Evolutionary conservation across 2,888 invertebrate genomes (phyloP), one percentile per base, ranked within the genome.

Genomic region (Xestoiulus laeticollis): DNA sequence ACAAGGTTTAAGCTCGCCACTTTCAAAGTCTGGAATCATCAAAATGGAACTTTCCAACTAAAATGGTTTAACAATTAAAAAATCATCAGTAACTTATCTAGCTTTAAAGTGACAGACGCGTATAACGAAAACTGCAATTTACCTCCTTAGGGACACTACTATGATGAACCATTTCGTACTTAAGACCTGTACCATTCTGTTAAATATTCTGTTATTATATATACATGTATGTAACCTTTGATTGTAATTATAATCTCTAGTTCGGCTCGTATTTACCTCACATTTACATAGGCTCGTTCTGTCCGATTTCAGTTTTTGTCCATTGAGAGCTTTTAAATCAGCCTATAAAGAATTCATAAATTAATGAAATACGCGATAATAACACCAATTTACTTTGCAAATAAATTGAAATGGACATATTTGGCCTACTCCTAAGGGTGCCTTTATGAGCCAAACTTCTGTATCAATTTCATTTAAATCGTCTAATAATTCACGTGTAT

Each of bases 311-410:
- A 26, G 30, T 26, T 78, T 78, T 30, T 78, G 78, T 30, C 78
- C 78, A 78, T 78, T 78, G 78, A 78, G 78, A 78, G 78, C 78
- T 30, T 14, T 78, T 78, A 78, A 14, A 78, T 78, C 78, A 26
- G 78, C 30, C 78, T 78, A 3, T 8, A 14, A 78, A 78, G 4
- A 10, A 78, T 30, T 10, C 0, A 22, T 30, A 78, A 78, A 78
- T 78, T 22, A 22, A 22, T 8, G 22, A n/a, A 19, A 59, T 68
- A 8, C 10, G 5, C 26, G 6, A 26, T 4, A n/a, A n/a, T n/a
- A n/a, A n/a, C n/a, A n/a, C n/a, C n/a, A n/a, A n/a, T 16, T 48
- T 12, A 16, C 4, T 48, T 48, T 16, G 16, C 10, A 48, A 48
- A 12, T 48, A n/a, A n/a, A 53, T 53, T 16, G 53, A 2, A 53